Evolutionary conservation across 2,888 invertebrate species (phyloP).

Genomic region (Autographa pulchrina): DNA sequence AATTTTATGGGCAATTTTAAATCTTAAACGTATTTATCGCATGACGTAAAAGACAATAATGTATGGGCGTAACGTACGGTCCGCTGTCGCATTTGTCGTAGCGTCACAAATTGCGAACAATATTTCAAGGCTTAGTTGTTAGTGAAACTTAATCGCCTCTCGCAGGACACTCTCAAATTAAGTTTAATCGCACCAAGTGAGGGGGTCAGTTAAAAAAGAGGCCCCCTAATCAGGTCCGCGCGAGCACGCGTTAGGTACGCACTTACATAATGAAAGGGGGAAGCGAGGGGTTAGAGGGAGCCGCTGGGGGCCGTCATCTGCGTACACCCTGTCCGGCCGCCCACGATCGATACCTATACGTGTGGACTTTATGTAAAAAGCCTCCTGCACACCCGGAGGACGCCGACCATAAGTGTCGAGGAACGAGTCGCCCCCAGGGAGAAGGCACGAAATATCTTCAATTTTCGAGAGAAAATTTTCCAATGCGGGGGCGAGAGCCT

Average conservation of each 20-base stretch:
- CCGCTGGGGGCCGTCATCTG: slow-evolving; percentile 86
- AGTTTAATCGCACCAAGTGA: slow-evolving; percentile 87
- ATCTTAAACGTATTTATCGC: slow-evolving; percentile 30
- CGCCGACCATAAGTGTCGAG: slow-evolving; percentile 89
- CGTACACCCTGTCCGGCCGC: slow-evolving; percentile 88
- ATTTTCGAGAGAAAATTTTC: slow-evolving; percentile 89
- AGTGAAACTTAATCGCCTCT: slow-evolving; percentile 77
- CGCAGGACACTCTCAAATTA: slow-evolving; percentile 84
- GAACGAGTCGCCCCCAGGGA: slow-evolving; percentile 88
- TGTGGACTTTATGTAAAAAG: slow-evolving; percentile 90
- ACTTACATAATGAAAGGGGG: slow-evolving; percentile 90
- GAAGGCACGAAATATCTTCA: slow-evolving; percentile 89
- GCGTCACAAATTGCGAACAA: slow-evolving; percentile 60
- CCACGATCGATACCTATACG: slow-evolving; percentile 89
- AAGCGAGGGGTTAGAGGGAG: slow-evolving; percentile 75
- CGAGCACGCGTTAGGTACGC: slow-evolving; percentile 88
- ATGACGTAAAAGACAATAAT: slow-evolving; percentile 45
- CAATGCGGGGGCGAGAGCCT: slow-evolving; percentile 87
- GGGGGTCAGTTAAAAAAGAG: slow-evolving; percentile 89
- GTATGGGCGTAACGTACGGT: slow-evolving; percentile 40
- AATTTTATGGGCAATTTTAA: neutral
- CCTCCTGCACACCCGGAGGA: slow-evolving; percentile 88
- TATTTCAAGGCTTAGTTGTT: slow-evolving; percentile 68
- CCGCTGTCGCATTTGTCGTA: slow-evolving; percentile 48
- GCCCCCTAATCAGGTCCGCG: slow-evolving; percentile 88